Evolutionary conservation across 2,888 invertebrate genomes (phyloP), one percentile per base, ranked within the genome.

Genomic region (Protonemura montana): DNA sequence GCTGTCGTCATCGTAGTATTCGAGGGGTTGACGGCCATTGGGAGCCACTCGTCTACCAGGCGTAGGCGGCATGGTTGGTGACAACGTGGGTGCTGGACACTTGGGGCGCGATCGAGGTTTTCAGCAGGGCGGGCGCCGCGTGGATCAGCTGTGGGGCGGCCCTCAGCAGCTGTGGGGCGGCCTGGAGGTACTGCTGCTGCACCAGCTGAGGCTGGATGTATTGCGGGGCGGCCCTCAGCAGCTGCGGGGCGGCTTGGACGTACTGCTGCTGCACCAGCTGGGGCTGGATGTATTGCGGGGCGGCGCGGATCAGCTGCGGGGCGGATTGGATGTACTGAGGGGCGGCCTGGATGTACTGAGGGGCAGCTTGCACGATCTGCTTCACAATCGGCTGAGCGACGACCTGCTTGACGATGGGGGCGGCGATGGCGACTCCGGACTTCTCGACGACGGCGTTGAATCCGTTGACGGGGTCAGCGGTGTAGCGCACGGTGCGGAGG

Each of bases 381-480:
- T 59, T 59, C 16, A 59, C 59, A 13, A 81, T 13, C 0, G 84
- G 84, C 59, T 80, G 80, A 16, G 80, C 80, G 28, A 80, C 28
- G 28, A 80, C 80, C 21, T 80, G 80, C 28, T 80, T 80, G 28
- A 42, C 83, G 27, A 83, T 25, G 21, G 82, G 41, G 16, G 29
- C 26, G 21, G 41, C 42, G 41, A 83, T 35, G 81, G 80, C 59
- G 81, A 78, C 30, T 6, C 83, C 83, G 5, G 42, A 30, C 26
- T 42, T n/a, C 35, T 77, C 77, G 84, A 86, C 86, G 86, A 77
- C 77, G 35, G 86, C 86, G 84, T 77, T 86, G 86, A 86, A 86
- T 5, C 86, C 86, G 84, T 76, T 77, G 76, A 86, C 42, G 41
- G 86, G 86, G 84, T 86, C 86, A 41, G 86, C 86, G 86, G 26